Evolutionary conservation across 2,113 vertebrate genomes (phyloP), one percentile per base, ranked within the genome.

Genomic region (Eleginops maclovinus): DNA sequence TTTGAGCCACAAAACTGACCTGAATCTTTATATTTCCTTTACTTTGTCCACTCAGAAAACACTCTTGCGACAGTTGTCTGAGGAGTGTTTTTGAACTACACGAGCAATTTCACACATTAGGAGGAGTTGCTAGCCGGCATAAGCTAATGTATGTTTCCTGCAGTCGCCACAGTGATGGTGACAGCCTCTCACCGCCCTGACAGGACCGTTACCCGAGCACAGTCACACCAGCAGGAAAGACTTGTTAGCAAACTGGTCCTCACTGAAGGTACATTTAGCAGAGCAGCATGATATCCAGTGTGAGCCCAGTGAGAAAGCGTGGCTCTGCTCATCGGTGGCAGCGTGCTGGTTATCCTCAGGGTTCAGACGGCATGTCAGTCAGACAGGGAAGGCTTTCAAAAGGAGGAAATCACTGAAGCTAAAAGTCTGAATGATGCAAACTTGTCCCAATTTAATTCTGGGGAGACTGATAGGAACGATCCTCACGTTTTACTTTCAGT

Each of bases 41-140:
- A n/a, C n/a, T n/a, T n/a, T n/a, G n/a, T n/a, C n/a, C n/a, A n/a
- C n/a, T n/a, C n/a, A n/a, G n/a, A n/a, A n/a, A n/a, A n/a, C n/a
- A n/a, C n/a, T n/a, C n/a, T n/a, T n/a, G 58, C 59, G 65, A 77
- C 68, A 77, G 74, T 66, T 47, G 81, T 77, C 74, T 28, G 49
- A 43, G 28, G 22, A 50, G 77, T 65, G 77, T 77, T 90, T 89
- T 92, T 90, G 84, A 89, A 74, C 80, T 79, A 79, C 81, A 87
- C 65, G 89, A 90, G 89, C 87, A 88, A 91, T 93, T 92, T 93
- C 93, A 92, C 93, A 92, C 90, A 91, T 84, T 84, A 87, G 85
- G 61, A 88, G 77, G 80, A 92, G 85, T 83, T 66, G 85, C 89
- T 91, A 50, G 84, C 65, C 86, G 46, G 82, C 89, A 88, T 72